Evolutionary conservation across 2,888 invertebrate genomes (phyloP), one percentile per base, ranked within the genome.

Genomic region (Oxystoma pomonae): DNA sequence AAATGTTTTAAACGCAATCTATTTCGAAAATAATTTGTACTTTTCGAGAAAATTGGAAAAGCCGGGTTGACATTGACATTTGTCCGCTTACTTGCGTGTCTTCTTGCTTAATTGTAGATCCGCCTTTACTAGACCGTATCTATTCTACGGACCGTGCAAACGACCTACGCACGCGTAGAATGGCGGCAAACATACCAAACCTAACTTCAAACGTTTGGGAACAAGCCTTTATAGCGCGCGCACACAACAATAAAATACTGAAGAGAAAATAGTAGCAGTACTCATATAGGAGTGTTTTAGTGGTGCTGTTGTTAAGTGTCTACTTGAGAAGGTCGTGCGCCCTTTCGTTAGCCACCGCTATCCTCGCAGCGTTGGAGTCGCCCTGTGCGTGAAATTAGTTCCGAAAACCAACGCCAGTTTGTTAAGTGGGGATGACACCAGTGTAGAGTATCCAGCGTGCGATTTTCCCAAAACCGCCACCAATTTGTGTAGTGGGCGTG

Each of bases 321-420:
- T 91, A 91, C 88, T 94, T 94, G 83, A 96, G 90, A 80, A 98
- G 90, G 84, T 96, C 96, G 85, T 94, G 94, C 80, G 97, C 96
- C 78, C 96, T 90, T 84, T 96, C 93, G 85, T 98, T 98, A 80
- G 97, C 97, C 82, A 94, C 91, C 82, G 91, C 91, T 90, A 97
- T 96, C 86, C 96, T 91, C 78, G 91, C 91, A 85, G 95, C 94
- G 84, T 97, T 97, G 75, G 96, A 93, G 83, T 91, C 91, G 75
- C 90, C 92, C 89, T 90, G 84, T 74, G 65, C 20, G n/a, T 61
- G 35, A n/a, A n/a, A n/a, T 69, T 70, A 69, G 50, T 50, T 19
- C 17, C 60, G 52, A 55, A 57, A 58, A 53, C 65, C 62, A 64
- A 69, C 69, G 69, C 63, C 68, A 69, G 69, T 68, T 69, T 69